phyloP scores from a whole-genome alignment of 2,888 invertebrate species.

The Protophormia terraenovae region DNA sequence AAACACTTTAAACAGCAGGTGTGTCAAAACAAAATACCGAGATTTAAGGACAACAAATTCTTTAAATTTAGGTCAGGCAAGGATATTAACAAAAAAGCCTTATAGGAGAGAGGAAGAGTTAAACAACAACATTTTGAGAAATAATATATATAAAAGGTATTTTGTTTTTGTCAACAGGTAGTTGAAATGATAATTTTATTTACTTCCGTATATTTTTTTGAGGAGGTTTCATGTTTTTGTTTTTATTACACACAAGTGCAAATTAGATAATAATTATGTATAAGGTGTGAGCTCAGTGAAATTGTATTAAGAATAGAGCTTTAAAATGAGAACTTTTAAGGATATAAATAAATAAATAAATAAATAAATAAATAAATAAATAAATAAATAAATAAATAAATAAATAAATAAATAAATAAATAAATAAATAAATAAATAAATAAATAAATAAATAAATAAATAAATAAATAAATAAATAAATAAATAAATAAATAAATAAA shows the following conservation, averaged over 20 bases:
- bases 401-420: no score
- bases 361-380: no score
- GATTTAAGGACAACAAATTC: slow-evolving; percentile 51
- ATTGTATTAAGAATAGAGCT: no score
- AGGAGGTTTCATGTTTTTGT: neutral
- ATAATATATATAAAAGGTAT: neutral
- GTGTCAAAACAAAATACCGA: slow-evolving; percentile 31
- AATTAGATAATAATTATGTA: slow-evolving; percentile 54
- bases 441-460: no score
- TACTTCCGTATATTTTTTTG: slow-evolving; percentile 49
- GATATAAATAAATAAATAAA: no score
- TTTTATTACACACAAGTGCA: slow-evolving; percentile 34
- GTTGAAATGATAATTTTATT: slow-evolving; percentile 34
- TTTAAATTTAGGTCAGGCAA: slow-evolving; percentile 61
- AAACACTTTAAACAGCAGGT: slow-evolving; percentile 40
- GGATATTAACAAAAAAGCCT: slow-evolving; percentile 21
- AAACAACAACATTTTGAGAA: neutral
- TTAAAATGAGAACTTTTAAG: no score
- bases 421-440: no score
- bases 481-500: no score
- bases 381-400: no score
- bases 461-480: no score
- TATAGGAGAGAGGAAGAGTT: slow-evolving; percentile 5
- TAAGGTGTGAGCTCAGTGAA: neutral
- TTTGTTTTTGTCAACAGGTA: slow-evolving; percentile 39